Evolutionary conservation across 2,113 vertebrate species (phyloP).

Genomic region (Brachionichthys hirsutus): DNA sequence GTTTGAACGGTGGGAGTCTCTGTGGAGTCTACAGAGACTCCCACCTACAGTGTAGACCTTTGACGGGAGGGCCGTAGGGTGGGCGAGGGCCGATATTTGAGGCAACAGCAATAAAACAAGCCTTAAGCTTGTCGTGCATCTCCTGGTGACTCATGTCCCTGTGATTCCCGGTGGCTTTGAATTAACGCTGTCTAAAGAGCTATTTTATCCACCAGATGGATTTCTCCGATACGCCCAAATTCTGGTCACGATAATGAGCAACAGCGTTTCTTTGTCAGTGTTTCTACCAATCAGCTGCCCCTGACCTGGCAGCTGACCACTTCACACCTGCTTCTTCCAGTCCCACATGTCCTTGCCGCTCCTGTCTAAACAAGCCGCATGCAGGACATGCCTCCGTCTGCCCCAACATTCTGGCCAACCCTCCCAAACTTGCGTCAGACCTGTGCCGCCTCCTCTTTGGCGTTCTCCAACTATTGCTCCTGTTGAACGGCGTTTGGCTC

Average conservation of each 20-base stretch:
- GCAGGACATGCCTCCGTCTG: background rate
- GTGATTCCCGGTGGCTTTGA: slow-evolving; percentile 32
- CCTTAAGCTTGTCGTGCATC: slow-evolving; percentile 50
- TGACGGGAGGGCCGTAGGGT: slow-evolving; percentile 17
- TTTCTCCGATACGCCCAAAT: background rate
- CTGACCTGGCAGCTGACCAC: slow-evolving; percentile 32
- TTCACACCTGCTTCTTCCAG: slow-evolving; percentile 54
- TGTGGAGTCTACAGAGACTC: too few species aligned
- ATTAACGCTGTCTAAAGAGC: background rate
- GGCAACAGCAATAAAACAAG: slow-evolving; percentile 63
- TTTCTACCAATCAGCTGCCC: slow-evolving; percentile 10
- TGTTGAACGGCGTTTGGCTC: background rate
- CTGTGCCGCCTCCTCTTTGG: background rate
- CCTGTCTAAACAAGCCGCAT: background rate
- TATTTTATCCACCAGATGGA: background rate
- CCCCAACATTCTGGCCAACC: background rate
- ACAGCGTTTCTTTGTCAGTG: background rate
- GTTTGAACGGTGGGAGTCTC: slow-evolving; percentile 25
- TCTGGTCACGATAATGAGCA: too few species aligned
- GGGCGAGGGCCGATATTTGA: background rate
- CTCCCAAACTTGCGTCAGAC: background rate
- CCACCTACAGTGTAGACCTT: too few species aligned
- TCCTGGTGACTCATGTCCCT: slow-evolving; percentile 32
- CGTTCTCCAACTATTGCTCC: background rate
- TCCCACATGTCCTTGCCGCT: slow-evolving; percentile 15